Evolutionary conservation across 2,888 invertebrate species (phyloP).

Genomic region (Limnephilus lunatus): DNA sequence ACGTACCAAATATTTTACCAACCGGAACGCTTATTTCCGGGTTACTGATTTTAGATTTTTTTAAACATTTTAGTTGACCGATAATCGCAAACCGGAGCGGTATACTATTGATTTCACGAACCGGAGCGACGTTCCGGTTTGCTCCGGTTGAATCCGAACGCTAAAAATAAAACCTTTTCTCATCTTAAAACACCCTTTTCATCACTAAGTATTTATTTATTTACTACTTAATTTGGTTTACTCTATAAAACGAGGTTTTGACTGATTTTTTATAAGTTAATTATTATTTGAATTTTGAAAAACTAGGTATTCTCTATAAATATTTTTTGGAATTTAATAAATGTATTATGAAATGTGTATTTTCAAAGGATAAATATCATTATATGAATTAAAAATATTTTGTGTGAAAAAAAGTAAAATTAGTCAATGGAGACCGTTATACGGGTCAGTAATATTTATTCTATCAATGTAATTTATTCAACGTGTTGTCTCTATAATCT

Average conservation of each 20-base stretch:
- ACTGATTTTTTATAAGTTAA: slow-evolving; percentile 52
- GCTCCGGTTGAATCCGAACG: neutral
- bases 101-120: neutral
- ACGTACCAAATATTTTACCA: neutral
- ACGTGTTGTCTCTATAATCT: slow-evolving; percentile 21
- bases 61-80: neutral
- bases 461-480: slow-evolving; percentile 41
- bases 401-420: slow-evolving; percentile 19
- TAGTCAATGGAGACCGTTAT: slow-evolving; percentile 31
- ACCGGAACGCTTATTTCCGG: neutral
- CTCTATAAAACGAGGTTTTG: slow-evolving; percentile 46
- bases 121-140: neutral
- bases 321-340: slow-evolving; percentile 35
- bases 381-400: slow-evolving; percentile 19
- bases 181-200: slow-evolving; percentile 3
- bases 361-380: slow-evolving; percentile 47
- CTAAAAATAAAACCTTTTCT: neutral
- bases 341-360: slow-evolving; percentile 54
- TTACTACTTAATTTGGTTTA: slow-evolving; percentile 30
- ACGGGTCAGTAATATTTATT: slow-evolving; percentile 47
- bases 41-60: neutral
- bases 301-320: slow-evolving; percentile 33
- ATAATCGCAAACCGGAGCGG: neutral
- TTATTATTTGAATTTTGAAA: slow-evolving; percentile 29
- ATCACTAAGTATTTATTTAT: slow-evolving; percentile 38